Evolutionary conservation across 2,113 vertebrate genomes (phyloP).

Genomic region (Protobothrops mucrosquamatus): DNA sequence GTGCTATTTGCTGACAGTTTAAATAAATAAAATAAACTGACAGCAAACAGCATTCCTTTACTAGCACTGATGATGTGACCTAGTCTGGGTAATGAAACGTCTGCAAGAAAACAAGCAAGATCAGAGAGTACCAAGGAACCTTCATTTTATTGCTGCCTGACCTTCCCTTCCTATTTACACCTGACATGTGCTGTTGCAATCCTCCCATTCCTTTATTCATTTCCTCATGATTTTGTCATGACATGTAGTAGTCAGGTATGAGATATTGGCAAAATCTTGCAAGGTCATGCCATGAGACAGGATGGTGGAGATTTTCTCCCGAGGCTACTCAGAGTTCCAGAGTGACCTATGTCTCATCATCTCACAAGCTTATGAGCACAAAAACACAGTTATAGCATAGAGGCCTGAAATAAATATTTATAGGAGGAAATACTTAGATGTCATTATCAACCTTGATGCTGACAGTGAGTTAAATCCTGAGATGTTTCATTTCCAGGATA

Average conservation of each 20-base stretch:
- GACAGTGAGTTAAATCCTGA: background rate
- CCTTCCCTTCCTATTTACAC: background rate
- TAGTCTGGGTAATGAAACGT: background rate
- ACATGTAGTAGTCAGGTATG: background rate
- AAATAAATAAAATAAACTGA: background rate
- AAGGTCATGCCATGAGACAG: background rate
- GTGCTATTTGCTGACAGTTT: no score
- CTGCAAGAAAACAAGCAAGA: background rate
- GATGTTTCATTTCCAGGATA: background rate
- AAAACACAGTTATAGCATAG: background rate
- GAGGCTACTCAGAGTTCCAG: background rate
- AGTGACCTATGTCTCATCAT: background rate
- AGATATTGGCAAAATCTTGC: background rate
- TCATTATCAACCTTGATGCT: background rate
- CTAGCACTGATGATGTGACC: background rate
- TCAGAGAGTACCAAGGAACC: background rate
- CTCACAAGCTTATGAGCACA: background rate
- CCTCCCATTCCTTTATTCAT: background rate
- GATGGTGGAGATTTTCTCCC: background rate
- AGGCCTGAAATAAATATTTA: conserved; percentile 3
- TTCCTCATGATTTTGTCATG: background rate
- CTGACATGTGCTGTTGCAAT: background rate
- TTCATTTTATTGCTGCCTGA: background rate
- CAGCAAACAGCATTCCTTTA: background rate
- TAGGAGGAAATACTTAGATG: background rate